Base-by-base conservation (phyloP, 2,113 vertebrate species). In the Opisthocomus hoazin region DNA sequence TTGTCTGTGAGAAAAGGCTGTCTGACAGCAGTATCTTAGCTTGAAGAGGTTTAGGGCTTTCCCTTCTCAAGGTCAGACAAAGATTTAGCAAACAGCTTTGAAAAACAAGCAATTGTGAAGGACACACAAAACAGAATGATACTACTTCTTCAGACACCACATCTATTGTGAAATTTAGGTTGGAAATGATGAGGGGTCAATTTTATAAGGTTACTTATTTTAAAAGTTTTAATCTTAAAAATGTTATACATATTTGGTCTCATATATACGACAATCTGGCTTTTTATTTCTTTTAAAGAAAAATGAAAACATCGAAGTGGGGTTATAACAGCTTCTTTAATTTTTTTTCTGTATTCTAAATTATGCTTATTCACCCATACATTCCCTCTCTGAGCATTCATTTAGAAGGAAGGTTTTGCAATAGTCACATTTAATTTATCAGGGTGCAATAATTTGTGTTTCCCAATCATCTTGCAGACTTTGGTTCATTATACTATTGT, bases 401-500 rank as follows among this genome's bases (percentile, higher is more conserved):
- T 98, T 98, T 98, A 98, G 96, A 97, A 97, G 96, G 96, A 97
- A 97, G 96, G 60, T 97, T 98, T 98, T 97, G 94, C 97, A 97
- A 98, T 98, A 98, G 98, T 98, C 98, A 98, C 98, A 98, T 98
- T 98, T 98, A 98, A 98, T 98, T 98, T 98, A 98, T 98, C 98
- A 98, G 98, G 97, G 97, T 97, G 99, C 98, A 99, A 99, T 99
- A 99, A 99, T 99, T 99, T 99, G 99, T 99, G 99, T 99, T 99
- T 99, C 99, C 99, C 99, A 99, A 99, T 99, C 99, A 99, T 99
- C 99, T 99, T 98, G 98, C 99, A 98, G 98, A 99, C 99, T 99
- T 99, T 99, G 99, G 99, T 99, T 99, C 99, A 99, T 99, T 99
- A 99, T 99, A 99, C 99, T 99, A 98, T 98, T 99, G 99, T 99